phyloP scores from a whole-genome alignment of 2,888 invertebrate species.

The Chironomus riparius region DNA sequence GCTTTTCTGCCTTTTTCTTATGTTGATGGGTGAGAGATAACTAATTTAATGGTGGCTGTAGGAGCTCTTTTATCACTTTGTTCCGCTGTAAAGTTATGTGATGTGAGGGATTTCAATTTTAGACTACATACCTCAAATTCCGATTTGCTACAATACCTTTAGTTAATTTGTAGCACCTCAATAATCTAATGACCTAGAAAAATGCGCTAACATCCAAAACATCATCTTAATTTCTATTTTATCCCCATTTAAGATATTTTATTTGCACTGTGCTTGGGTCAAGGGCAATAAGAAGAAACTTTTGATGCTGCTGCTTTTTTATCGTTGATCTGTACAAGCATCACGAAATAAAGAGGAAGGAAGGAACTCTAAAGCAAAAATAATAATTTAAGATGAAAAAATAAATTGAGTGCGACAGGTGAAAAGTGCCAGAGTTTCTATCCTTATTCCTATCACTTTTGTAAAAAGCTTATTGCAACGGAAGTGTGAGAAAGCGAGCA shows the following conservation, averaged over 20 bases:
- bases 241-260: too few relatives aligned
- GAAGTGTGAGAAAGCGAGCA: too few relatives aligned
- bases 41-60: too few relatives aligned
- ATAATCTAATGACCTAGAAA: too few relatives aligned
- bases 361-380: background rate
- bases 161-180: too few relatives aligned
- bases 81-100: too few relatives aligned
- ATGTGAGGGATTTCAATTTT: too few relatives aligned
- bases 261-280: background rate
- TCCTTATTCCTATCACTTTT: background rate
- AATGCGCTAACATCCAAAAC: too few relatives aligned
- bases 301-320: background rate
- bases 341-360: background rate
- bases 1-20: background rate
- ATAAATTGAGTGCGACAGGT: slow-evolving; percentile 17
- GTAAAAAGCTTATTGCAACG: background rate
- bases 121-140: too few relatives aligned
- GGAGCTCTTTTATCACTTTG: too few relatives aligned
- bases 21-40: background rate
- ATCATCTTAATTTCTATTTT: too few relatives aligned
- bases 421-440: background rate
- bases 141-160: too few relatives aligned
- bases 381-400: background rate
- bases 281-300: background rate
- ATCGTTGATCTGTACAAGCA: background rate